A percentile compares a stretch with the other conserved stretches of the same genome.
These are phyloP conservation scores for Aspidiotus destructor DNA, from an alignment of 2,888 invertebrate species.

Conservation along the genomic window DNA sequence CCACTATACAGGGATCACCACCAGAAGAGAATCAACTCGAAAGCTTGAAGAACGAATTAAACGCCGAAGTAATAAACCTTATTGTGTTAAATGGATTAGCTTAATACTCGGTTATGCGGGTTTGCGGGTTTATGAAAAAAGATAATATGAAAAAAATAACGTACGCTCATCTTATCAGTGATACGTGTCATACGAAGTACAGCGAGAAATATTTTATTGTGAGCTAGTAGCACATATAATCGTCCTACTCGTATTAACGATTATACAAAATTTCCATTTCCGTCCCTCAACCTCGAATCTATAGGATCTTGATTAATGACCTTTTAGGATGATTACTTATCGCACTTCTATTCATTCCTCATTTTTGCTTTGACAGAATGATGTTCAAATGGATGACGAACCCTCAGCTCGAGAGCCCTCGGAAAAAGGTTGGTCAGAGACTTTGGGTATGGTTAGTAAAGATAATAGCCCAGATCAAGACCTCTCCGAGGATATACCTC, in stretches of 20 bases:
- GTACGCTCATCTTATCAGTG: too few species aligned
- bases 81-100: background rate
- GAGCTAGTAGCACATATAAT: too few species aligned
- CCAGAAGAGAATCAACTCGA: slow-evolving; percentile 40
- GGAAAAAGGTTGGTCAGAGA: slow-evolving; percentile 40
- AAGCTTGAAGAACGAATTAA: slow-evolving; percentile 40
- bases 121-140: too few species aligned
- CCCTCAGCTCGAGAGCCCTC: slow-evolving; percentile 37
- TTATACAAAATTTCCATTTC: too few species aligned
- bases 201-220: too few species aligned
- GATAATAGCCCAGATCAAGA: slow-evolving; percentile 39
- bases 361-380: slow-evolving; percentile 6
- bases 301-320: too few species aligned
- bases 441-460: slow-evolving; percentile 39
- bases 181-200: too few species aligned
- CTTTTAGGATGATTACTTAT: background rate
- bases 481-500: slow-evolving; percentile 38
- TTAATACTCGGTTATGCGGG: too few species aligned
- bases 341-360: background rate
- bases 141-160: too few species aligned
- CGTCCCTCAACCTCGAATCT: too few species aligned
- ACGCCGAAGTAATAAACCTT: slow-evolving; percentile 35
- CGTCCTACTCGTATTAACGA: too few species aligned
- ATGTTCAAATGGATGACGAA: slow-evolving; percentile 37
- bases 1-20: slow-evolving; percentile 39